These are phyloP conservation scores for Mythimna loreyi DNA, from an alignment of 2,888 invertebrate genomes.

Conservation along the genomic window DNA sequence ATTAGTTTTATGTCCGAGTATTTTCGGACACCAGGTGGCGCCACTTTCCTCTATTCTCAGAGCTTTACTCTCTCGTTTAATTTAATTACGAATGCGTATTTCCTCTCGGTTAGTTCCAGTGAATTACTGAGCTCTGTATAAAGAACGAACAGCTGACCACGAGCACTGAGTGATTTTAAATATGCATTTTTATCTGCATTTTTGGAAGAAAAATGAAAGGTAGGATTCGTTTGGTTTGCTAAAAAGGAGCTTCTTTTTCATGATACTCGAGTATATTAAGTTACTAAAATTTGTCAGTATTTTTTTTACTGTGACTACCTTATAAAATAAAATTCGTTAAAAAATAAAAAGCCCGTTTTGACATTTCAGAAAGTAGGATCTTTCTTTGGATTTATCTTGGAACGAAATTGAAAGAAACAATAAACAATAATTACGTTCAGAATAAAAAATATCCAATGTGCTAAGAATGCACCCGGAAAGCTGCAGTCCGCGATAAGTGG, in stretches of 20 bases:
- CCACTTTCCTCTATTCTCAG: slow-evolving; percentile 44
- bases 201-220: slow-evolving; percentile 4
- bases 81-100: slow-evolving; percentile 58
- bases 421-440: too few species aligned
- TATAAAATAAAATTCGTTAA: too few species aligned
- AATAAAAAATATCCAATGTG: too few species aligned
- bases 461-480: too few species aligned
- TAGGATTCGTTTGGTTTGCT: slow-evolving; percentile 15
- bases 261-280: not conserved
- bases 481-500: too few species aligned
- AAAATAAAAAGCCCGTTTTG: too few species aligned
- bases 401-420: too few species aligned
- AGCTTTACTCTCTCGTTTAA: slow-evolving; percentile 49
- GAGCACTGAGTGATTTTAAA: slow-evolving; percentile 48
- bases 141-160: slow-evolving; percentile 43
- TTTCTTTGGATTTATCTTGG: too few species aligned
- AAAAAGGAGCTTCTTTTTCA: not conserved
- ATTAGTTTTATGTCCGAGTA: slow-evolving; percentile 24
- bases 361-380: too few species aligned
- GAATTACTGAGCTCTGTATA: slow-evolving; percentile 42
- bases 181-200: slow-evolving; percentile 46
- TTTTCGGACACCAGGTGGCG: slow-evolving; percentile 55
- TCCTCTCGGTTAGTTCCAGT: slow-evolving; percentile 53
- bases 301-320: not conserved
- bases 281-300: not conserved